Evolutionary conservation across 2,113 vertebrate genomes (phyloP).

Genomic region (Lagopus muta): DNA sequence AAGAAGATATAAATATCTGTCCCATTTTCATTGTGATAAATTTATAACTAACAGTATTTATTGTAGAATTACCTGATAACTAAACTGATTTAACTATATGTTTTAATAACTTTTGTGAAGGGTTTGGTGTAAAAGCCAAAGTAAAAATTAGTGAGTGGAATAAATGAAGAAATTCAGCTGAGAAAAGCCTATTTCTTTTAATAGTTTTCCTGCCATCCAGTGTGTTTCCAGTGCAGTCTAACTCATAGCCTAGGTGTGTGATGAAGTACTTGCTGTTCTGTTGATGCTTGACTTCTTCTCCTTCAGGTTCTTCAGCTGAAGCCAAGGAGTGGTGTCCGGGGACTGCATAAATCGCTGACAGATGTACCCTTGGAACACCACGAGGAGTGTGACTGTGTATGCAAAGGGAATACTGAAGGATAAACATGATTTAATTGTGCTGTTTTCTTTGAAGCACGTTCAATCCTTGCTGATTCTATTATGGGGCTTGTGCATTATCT

Average conservation of each 20-base stretch:
- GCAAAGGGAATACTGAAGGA: constrained; percentile 88
- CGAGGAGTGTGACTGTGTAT: constrained; percentile 93
- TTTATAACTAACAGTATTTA: neutral
- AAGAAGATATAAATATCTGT: neutral
- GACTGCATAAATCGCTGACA: constrained; percentile 91
- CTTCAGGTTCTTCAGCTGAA: constrained; percentile 92
- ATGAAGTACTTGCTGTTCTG: neutral
- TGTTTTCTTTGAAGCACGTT: constrained; percentile 59
- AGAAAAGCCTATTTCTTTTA: neutral
- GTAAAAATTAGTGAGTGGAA: neutral
- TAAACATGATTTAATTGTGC: constrained; percentile 46
- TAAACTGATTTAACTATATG: neutral
- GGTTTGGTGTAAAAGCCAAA: constrained; percentile 37
- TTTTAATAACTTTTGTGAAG: constrained; percentile 27
- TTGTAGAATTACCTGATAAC: neutral
- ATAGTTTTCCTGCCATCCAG: neutral
- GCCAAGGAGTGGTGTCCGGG: constrained; percentile 84
- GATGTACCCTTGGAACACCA: constrained; percentile 96
- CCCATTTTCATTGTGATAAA: neutral
- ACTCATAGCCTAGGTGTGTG: neutral
- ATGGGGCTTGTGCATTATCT: constrained; percentile 73
- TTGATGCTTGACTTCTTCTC: constrained; percentile 40
- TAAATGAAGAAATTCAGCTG: constrained; percentile 47
- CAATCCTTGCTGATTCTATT: constrained; percentile 74
- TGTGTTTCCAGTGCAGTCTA: neutral